These are phyloP conservation scores for Xenops minutus DNA, from an alignment of 2,797 vertebrate species.

Conservation along the genomic window DNA sequence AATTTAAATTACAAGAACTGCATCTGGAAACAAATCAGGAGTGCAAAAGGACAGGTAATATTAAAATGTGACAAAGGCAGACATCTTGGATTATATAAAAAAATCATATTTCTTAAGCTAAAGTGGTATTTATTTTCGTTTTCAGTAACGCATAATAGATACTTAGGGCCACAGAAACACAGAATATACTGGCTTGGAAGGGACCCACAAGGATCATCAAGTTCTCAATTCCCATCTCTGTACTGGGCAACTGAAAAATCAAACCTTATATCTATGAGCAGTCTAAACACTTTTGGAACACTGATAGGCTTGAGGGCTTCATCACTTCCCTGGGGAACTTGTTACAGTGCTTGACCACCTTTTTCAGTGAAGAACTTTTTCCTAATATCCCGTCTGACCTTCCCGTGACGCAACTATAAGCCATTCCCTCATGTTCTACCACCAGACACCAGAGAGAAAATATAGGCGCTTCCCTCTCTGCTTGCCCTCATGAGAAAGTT, in stretches of 20 bases:
- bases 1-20: background rate
- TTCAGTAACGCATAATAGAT: background rate
- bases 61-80: background rate
- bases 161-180: background rate
- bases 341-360: background rate
- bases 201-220: rapidly evolving
- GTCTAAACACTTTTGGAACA: background rate
- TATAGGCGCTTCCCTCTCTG: background rate
- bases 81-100: background rate
- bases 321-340: background rate
- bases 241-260: background rate
- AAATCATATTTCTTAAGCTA: background rate
- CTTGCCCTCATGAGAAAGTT: background rate
- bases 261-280: rapidly evolving
- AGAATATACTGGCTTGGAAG: background rate
- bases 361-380: background rate
- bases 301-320: background rate
- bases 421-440: rapidly evolving
- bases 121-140: background rate
- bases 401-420: background rate
- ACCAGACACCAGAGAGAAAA: background rate
- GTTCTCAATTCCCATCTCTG: background rate
- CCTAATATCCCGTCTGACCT: background rate
- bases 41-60: background rate
- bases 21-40: background rate